Percentiles rank a stretch among this genome's conserved stretches.
Conservation (phyloP, 2,888 invertebrate species). For the Notodonta dromedarius region DNA sequence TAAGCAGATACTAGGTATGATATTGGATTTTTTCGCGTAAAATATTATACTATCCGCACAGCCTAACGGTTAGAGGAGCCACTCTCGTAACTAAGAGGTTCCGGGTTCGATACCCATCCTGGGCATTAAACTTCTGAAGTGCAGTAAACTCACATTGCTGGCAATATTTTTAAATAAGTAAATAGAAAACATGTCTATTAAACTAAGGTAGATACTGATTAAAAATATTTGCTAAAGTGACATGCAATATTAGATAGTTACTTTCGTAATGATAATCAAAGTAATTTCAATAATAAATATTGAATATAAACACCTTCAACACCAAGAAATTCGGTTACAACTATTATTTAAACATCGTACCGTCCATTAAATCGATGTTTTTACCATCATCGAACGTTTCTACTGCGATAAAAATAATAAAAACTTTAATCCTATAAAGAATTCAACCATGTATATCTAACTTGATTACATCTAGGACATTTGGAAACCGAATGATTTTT, state of each 20-base stretch:
- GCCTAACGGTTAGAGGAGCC: too few relatives aligned
- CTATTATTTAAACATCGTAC: constrained; percentile 13
- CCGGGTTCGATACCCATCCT: too few relatives aligned
- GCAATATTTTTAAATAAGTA: too few relatives aligned
- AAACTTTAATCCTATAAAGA: constrained; percentile 16
- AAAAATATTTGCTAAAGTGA: too few relatives aligned
- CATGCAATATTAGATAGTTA: too few relatives aligned
- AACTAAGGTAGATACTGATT: too few relatives aligned
- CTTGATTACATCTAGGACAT: constrained; percentile 16
- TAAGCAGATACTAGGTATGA: constrained; percentile 40
- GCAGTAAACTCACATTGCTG: too few relatives aligned
- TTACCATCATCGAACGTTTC: constrained; percentile 18
- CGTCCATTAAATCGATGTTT: constrained; percentile 19
- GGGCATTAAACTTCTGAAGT: too few relatives aligned
- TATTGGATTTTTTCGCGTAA: constrained; percentile 36
- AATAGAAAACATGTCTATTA: too few relatives aligned
- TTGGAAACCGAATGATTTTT: constrained; percentile 7
- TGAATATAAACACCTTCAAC: constrained; percentile 5
- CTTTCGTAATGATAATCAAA: too few relatives aligned
- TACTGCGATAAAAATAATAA: constrained; percentile 21
- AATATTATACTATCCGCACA: constrained; percentile 18
- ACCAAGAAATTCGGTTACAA: constrained; percentile 7
- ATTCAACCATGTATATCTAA: constrained; percentile 20
- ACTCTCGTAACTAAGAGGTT: too few relatives aligned
- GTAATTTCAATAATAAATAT: neutral